phyloP scores from a whole-genome alignment of 2,888 invertebrate genomes.

The Ectemnius cavifrons region DNA sequence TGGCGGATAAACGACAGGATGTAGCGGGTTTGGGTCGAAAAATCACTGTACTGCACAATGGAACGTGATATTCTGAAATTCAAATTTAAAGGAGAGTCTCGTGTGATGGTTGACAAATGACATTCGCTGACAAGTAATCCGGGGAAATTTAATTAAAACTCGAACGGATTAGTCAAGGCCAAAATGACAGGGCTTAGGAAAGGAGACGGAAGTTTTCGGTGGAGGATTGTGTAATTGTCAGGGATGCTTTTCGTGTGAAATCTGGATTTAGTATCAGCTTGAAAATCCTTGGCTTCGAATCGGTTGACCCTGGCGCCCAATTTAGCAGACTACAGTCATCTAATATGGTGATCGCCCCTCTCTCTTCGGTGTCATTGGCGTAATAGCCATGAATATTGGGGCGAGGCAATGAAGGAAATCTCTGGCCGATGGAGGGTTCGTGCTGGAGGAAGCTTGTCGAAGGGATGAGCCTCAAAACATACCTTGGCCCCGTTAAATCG shows the following conservation, averaged over 20 bases:
- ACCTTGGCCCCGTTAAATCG: constrained; percentile 87
- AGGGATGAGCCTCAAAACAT: constrained; percentile 64
- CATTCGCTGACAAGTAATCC: constrained; percentile 27
- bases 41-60: not conserved
- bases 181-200: constrained; percentile 19
- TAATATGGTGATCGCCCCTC: constrained; percentile 70
- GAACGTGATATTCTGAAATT: not conserved
- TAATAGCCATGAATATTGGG: constrained; percentile 9
- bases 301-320: constrained; percentile 75
- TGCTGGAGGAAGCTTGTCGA: not conserved
- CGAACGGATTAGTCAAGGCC: constrained; percentile 23
- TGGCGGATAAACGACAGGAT: too few relatives aligned
- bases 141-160: constrained; percentile 46
- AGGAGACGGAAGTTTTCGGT: constrained; percentile 13
- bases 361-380: constrained; percentile 35
- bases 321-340: constrained; percentile 76
- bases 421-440: not conserved
- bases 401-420: constrained; percentile 1
- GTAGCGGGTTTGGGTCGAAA: too few relatives aligned
- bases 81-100: constrained; percentile 18
- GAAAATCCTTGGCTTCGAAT: constrained; percentile 71
- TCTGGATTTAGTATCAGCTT: constrained; percentile 24
- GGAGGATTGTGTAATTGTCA: constrained; percentile 55
- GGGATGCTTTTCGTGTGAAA: constrained; percentile 26
- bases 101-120: constrained; percentile 37